phyloP scores from a whole-genome alignment of 2,888 invertebrate species.

The Diogma glabrata region DNA sequence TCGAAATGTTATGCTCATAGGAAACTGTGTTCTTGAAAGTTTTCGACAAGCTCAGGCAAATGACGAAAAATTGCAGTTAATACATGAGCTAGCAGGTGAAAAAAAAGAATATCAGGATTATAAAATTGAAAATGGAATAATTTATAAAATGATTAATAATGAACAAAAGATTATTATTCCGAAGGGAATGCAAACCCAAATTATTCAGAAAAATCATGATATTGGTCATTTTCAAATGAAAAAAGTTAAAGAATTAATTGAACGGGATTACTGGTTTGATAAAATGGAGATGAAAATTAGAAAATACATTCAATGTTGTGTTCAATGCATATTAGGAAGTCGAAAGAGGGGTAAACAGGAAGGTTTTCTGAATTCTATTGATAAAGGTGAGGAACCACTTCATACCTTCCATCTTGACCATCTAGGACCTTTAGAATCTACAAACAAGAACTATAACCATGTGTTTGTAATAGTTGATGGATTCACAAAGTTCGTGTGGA shows the following conservation, averaged over 20 bases:
- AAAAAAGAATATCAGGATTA: background rate
- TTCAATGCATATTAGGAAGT: no score
- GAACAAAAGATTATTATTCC: constrained; percentile 25
- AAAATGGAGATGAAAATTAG: no score
- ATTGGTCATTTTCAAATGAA: constrained; percentile 27
- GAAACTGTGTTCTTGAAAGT: no score
- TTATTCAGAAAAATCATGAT: constrained; percentile 28
- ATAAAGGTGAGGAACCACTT: constrained; percentile 25
- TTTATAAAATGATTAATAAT: constrained; percentile 14
- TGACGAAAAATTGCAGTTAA: no score
- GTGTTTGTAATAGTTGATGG: constrained; percentile 27
- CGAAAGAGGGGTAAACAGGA: constrained; percentile 26
- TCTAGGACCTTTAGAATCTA: constrained; percentile 25
- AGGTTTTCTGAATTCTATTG: constrained; percentile 25
- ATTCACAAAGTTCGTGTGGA: constrained; percentile 28
- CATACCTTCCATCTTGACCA: constrained; percentile 28
- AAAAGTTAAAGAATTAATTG: constrained; percentile 23
- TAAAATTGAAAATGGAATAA: constrained; percentile 8
- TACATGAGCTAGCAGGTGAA: no score
- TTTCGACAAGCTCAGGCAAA: no score
- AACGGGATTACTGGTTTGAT: no score
- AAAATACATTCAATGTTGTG: no score
- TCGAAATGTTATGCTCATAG: no score
- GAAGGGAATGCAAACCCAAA: constrained; percentile 25
- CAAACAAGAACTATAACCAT: constrained; percentile 26